Percentiles rank a stretch among this genome's conserved stretches.
Conservation (phyloP, 1,140 invertebrate species). For the Sinonovacula constricta region DNA sequence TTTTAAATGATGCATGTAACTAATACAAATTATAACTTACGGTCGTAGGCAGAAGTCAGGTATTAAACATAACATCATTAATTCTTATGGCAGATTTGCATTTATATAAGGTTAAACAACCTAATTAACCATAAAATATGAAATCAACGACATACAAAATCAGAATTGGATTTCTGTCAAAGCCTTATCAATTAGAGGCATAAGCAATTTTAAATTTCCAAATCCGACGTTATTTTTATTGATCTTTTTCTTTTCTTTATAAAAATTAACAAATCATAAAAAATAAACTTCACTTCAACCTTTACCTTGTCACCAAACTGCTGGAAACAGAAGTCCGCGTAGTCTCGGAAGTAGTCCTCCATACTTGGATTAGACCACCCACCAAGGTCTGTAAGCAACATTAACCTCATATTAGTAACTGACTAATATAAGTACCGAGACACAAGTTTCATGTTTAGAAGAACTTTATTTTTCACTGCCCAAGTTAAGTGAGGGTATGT, state of each 20-base stretch:
- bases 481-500: too few species aligned
- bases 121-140: too few species aligned
- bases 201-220: neutral
- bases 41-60: too few species aligned
- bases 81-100: too few species aligned
- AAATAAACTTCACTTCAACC: neutral
- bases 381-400: slow-evolving; percentile 69
- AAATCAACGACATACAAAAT: neutral
- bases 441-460: too few species aligned
- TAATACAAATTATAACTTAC: too few species aligned
- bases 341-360: slow-evolving; percentile 80
- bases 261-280: neutral
- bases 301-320: slow-evolving; percentile 73
- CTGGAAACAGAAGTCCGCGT: slow-evolving; percentile 77
- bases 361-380: slow-evolving; percentile 81
- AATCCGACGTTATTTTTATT: neutral
- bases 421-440: too few species aligned
- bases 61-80: too few species aligned
- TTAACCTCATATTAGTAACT: too few species aligned
- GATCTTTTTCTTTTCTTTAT: neutral
- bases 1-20: too few species aligned
- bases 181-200: neutral
- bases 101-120: too few species aligned
- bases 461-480: too few species aligned
- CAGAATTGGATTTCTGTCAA: neutral